Evolutionary conservation across 2,113 vertebrate species (phyloP).

Genomic region (Setophaga coronata): DNA sequence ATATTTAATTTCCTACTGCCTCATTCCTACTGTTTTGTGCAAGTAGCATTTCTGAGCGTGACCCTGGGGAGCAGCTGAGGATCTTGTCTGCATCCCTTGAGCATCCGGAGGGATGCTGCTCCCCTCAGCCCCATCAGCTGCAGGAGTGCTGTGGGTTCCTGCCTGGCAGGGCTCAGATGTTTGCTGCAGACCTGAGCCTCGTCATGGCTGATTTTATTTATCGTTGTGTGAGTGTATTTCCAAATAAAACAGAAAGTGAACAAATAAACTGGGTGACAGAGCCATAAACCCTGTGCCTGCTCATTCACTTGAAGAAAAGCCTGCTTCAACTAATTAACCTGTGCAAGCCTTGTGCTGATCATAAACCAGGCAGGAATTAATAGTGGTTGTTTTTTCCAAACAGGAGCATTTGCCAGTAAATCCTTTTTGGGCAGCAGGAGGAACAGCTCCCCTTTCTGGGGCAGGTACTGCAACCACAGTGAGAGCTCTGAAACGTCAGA

Average conservation of each 20-base stretch:
- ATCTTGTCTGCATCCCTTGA: neutral
- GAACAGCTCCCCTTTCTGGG: neutral
- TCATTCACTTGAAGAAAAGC: conserved; percentile 66
- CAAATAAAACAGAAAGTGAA: conserved; percentile 70
- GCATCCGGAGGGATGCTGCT: rapidly evolving
- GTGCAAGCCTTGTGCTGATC: conserved; percentile 43
- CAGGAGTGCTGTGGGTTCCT: neutral
- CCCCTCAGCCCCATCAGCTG: neutral
- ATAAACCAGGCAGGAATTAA: conserved; percentile 70
- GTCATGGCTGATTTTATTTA: conserved; percentile 65
- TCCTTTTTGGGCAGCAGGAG: conserved; percentile 45
- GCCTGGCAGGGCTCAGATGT: neutral
- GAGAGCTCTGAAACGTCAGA: neutral
- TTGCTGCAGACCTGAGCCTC: conserved; percentile 27
- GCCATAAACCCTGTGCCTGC: conserved; percentile 37
- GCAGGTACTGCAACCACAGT: neutral
- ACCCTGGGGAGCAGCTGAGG: neutral
- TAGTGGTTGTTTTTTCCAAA: neutral
- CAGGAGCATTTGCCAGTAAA: neutral
- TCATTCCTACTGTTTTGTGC: neutral
- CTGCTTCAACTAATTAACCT: conserved; percentile 73
- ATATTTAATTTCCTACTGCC: conserved; percentile 56
- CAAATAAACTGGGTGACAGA: conserved; percentile 66
- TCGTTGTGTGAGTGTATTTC: conserved; percentile 55
- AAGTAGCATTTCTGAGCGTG: neutral